Conservation (phyloP, 2,888 invertebrate species). For the Callyntrura guangdongensis region DNA sequence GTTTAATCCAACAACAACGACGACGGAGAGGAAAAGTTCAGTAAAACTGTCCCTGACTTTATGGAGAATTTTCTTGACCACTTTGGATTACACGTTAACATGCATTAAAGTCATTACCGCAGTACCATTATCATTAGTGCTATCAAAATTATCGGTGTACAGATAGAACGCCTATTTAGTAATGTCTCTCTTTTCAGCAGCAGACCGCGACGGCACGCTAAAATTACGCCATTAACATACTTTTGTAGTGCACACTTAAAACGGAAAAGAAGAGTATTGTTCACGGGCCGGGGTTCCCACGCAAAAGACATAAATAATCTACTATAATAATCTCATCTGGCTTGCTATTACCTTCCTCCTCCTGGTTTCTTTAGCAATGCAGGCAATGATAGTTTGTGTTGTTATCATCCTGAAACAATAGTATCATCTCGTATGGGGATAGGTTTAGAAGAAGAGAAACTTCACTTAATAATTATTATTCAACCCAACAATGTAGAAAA, state of each 20-base stretch:
- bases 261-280: constrained; percentile 26
- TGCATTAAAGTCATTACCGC: background rate
- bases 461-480: constrained; percentile 24
- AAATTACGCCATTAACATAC: constrained; percentile 33
- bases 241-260: constrained; percentile 4
- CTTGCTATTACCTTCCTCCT: background rate
- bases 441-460: background rate
- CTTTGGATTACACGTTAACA: background rate
- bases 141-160: constrained; percentile 10
- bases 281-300: background rate
- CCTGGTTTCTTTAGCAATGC: background rate
- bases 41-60: too few relatives aligned
- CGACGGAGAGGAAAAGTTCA: too few relatives aligned
- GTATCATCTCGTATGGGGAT: too few relatives aligned
- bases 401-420: background rate
- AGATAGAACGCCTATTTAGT: background rate
- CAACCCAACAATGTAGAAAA: background rate
- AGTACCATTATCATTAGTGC: background rate
- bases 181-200: background rate
- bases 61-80: background rate
- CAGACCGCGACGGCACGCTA: background rate
- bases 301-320: constrained; percentile 23
- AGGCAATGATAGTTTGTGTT: background rate
- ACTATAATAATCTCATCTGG: constrained; percentile 11
- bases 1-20: too few relatives aligned